phyloP scores from a whole-genome alignment of 2,797 vertebrate genomes.

The Myotis myotis region DNA sequence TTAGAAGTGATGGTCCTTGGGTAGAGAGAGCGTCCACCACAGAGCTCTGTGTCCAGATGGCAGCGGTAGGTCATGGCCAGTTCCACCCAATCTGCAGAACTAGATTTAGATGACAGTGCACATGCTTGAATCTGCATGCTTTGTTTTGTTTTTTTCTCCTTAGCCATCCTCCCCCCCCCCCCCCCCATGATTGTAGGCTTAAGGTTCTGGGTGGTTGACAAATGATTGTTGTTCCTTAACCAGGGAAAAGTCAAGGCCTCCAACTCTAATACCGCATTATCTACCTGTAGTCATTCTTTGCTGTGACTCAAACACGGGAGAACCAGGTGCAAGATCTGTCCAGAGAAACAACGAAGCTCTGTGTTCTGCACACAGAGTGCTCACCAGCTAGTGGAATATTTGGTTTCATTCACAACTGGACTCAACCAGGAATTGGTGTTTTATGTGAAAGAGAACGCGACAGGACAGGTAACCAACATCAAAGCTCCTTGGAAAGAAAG shows the following conservation, averaged over 20 bases:
- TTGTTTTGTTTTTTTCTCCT: background rate
- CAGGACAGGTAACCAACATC: conserved; percentile 27
- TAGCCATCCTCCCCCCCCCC: background rate
- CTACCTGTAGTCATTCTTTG: background rate
- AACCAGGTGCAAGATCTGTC: background rate
- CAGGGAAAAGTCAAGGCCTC: background rate
- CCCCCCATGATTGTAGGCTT: background rate
- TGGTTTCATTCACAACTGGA: background rate
- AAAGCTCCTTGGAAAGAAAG: background rate
- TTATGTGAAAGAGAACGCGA: background rate
- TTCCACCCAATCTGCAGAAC: background rate
- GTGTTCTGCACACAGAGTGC: background rate
- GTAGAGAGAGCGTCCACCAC: background rate
- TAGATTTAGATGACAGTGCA: background rate
- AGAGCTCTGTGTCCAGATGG: background rate
- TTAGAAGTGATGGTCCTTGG: background rate
- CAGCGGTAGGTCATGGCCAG: too few relatives aligned
- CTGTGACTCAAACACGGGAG: background rate
- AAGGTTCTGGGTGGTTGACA: background rate
- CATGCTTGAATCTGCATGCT: fast-evolving
- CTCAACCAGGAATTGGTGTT: background rate
- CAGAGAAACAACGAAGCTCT: background rate
- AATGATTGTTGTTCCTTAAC: background rate
- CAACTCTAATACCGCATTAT: background rate
- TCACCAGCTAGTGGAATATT: background rate